A percentile compares a stretch with the other conserved stretches of the same genome.
These are phyloP conservation scores for Macroramphosus scolopax DNA, from an alignment of 2,797 vertebrate species.

Conservation along the genomic window DNA sequence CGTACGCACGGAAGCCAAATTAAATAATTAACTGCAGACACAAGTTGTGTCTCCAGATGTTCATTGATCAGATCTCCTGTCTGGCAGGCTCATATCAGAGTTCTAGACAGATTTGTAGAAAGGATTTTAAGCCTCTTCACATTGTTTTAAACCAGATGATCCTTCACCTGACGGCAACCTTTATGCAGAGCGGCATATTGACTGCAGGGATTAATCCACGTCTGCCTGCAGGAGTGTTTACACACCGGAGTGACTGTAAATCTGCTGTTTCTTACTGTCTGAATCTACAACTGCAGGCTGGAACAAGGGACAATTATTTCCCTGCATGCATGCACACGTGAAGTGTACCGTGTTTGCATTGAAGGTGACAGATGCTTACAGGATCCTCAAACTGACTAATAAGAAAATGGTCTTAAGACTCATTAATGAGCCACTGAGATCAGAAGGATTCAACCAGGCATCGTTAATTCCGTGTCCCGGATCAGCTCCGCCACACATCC, in stretches of 20 bases:
- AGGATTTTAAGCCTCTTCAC: slow-evolving; percentile 39
- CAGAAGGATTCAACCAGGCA: slow-evolving; percentile 60
- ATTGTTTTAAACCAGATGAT: slow-evolving; percentile 58
- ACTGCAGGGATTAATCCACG: slow-evolving; percentile 13
- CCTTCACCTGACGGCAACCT: slow-evolving; percentile 77
- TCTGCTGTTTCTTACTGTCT: too few relatives aligned
- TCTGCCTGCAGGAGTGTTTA: slow-evolving; percentile 5
- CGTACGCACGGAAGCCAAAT: too few relatives aligned
- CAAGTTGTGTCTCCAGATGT: slow-evolving; percentile 20
- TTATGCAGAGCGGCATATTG: slow-evolving; percentile 41
- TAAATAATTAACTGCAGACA: neutral
- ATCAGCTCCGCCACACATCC: slow-evolving; percentile 17
- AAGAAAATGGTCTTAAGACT: slow-evolving; percentile 58
- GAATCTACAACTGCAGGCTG: neutral
- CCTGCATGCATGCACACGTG: slow-evolving; percentile 1
- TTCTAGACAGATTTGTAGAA: slow-evolving; percentile 51
- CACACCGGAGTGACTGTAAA: too few relatives aligned
- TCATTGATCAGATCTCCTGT: slow-evolving; percentile 2
- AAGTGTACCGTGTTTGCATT: slow-evolving; percentile 34
- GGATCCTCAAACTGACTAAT: slow-evolving; percentile 64
- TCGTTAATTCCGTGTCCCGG: slow-evolving; percentile 57
- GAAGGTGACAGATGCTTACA: slow-evolving; percentile 59
- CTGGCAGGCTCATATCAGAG: slow-evolving; percentile 22
- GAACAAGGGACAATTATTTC: too few relatives aligned
- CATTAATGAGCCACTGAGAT: slow-evolving; percentile 68